phyloP scores from a whole-genome alignment of 2,113 vertebrate genomes.

The Callipepla californica region DNA sequence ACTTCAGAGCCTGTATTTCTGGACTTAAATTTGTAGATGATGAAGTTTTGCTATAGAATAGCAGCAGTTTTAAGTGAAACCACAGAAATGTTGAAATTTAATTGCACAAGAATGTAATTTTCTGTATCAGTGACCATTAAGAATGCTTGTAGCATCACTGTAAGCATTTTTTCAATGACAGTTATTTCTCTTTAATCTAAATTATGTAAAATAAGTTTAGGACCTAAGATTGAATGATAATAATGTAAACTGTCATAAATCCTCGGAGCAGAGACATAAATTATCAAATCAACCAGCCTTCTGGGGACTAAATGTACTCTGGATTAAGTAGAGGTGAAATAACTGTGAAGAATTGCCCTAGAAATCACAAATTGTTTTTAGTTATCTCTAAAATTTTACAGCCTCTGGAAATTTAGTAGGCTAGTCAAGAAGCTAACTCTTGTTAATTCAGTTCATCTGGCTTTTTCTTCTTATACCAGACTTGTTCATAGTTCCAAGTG shows the following conservation, averaged over 20 bases:
- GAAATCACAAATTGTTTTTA: background rate
- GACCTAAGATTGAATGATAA: background rate
- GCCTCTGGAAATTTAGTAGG: background rate
- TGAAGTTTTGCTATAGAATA: background rate
- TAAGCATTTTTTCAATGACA: background rate
- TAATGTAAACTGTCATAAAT: background rate
- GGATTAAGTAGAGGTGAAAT: background rate
- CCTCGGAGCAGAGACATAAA: background rate
- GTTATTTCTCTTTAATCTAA: background rate
- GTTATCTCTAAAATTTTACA: background rate
- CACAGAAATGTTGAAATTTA: background rate
- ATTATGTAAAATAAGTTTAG: background rate
- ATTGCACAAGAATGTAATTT: background rate
- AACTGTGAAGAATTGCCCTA: background rate
- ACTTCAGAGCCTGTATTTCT: background rate
- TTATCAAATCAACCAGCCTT: background rate
- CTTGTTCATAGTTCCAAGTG: fast-evolving
- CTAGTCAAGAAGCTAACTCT: background rate
- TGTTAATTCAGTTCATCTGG: background rate
- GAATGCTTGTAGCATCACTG: background rate
- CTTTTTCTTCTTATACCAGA: background rate
- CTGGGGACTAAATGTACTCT: background rate
- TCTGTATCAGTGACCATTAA: background rate
- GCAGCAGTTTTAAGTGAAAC: background rate
- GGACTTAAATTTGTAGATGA: background rate